Evolutionary conservation across 2,888 invertebrate genomes (phyloP), one percentile per base, ranked within the genome.

Genomic region (Netelia fuscicornis): DNA sequence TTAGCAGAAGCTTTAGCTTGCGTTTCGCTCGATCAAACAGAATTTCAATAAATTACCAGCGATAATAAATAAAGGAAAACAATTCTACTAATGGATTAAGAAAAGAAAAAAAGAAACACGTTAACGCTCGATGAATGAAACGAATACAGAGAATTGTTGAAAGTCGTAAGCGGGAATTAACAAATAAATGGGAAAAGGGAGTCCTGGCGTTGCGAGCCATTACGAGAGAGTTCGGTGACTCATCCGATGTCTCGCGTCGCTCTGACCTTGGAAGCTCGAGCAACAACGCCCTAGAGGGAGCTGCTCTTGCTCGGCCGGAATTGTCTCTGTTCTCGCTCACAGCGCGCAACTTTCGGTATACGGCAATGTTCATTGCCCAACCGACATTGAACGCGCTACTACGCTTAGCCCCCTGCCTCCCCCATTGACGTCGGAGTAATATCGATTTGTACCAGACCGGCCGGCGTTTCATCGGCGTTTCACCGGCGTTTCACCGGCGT

Each of bases 191-290:
- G 48, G 2, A 48, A 20, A 20, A 20, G 20, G 1, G 10, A 48
- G 48, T 48, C 10, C 48, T 13, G 2, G 2, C 1, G 13, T 37
- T 37, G 37, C 37, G 6, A 37, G 48, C 20, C 30, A n/a, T 67
- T 65, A 65, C 20, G 67, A 67, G 48, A 20, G 65, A 60, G 52
- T 48, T 62, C 62, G 62, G 42, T 85, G 84, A 87, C 68, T 88
- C 87, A 86, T 87, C 71, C 60, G 25, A 17, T 82, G 70, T 81
- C 78, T 78, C 81, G 81, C 81, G 81, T 76, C 75, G 60, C 75
- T 75, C 72, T 86, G 87, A 88, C 88, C 88, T 88, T 88, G 87
- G 87, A 65, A 75, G 81, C 81, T 85, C 83, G 56, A 60, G 42
- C 65, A 70, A 76, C 77, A 64, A 83, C 67, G 84, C 79, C 86